Base-by-base conservation (phyloP, 2,113 vertebrate species). In the Chionodraco myersi region DNA sequence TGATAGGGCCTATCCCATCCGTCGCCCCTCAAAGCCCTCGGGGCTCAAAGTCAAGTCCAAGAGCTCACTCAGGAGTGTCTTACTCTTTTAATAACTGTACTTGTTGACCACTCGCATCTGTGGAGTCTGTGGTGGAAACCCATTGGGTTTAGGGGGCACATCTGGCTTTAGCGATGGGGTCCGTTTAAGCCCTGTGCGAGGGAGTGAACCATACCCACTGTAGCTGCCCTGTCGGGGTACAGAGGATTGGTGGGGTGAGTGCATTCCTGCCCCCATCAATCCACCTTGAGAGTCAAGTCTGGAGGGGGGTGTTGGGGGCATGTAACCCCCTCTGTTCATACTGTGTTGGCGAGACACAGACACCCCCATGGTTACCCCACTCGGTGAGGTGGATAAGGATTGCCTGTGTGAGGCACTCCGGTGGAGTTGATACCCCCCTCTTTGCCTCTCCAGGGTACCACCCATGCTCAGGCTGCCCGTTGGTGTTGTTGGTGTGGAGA, bases 161-260 rank as follows among this genome's bases (percentile, higher is more conserved):
- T 99, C 98, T 0, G 98, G 98, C 94, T 98, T 99, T 96, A 99
- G 91, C 72, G 98, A 99, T 67, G 97, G 95, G 89, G 97, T 97
- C 95, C 97, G 94, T 97, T 98, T 99, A 89, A 99, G 80, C 75
- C 97, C 97, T 68, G 97, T 97, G 76, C 97, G 97, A 75, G 98
- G 97, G 73, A 99, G 96, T 30, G 98, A 99, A 82, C 97, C 96
- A 0, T 97, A 97, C 88, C 97, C 97, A 36, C 95, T 97, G 90
- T 98, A 99, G 91, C 97, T 98, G 94, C 96, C 97, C 91, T 99
- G 98, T 90, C 97, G 94, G 70, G 97, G 97, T 86, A 97, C 88
- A 44, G 97, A 96, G 87, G 98, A 93, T 85, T 97, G 96, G 79
- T 93, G 96, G 85, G 97, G 94, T 74, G 96, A 94, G 65, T 97